phyloP scores from a whole-genome alignment of 2,888 invertebrate species.

The Netelia inedita region DNA sequence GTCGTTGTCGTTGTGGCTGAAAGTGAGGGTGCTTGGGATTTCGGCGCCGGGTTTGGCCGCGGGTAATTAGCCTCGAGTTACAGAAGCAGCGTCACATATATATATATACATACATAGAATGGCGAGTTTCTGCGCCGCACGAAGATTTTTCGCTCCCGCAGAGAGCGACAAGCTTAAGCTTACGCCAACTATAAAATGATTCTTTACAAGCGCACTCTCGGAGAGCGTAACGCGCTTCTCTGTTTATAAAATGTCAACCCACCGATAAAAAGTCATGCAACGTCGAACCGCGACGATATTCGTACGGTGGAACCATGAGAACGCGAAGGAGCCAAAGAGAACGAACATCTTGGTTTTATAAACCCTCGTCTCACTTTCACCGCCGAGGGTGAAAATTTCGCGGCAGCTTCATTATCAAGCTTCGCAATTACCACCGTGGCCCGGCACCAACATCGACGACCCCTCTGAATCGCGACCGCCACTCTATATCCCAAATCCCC shows the following conservation, averaged over 20 bases:
- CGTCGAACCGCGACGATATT: conserved; percentile 81
- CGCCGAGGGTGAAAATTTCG: conserved; percentile 66
- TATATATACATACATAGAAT: not conserved
- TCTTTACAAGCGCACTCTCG: not conserved
- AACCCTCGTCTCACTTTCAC: conserved; percentile 29
- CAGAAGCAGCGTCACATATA: conserved; percentile 51
- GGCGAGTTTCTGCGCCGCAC: not conserved
- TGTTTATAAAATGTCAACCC: conserved; percentile 86
- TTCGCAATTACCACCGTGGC: conserved; percentile 75
- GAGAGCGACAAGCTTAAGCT: conserved; percentile 66
- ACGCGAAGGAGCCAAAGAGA: conserved; percentile 56
- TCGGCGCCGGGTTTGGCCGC: conserved; percentile 70
- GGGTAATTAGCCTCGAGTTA: conserved; percentile 78
- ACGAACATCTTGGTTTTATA: conserved; percentile 40
- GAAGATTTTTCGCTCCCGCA: conserved; percentile 64
- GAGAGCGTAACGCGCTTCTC: conserved; percentile 60
- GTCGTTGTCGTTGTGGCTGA: conserved; percentile 40
- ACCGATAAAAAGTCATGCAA: conserved; percentile 87
- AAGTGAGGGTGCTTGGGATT: conserved; percentile 56
- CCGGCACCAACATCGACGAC: conserved; percentile 43
- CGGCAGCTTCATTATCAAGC: conserved; percentile 79
- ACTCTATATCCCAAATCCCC: conserved; percentile 4
- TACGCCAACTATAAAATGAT: conserved; percentile 33
- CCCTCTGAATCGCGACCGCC: conserved; percentile 25
- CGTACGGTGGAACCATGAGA: not conserved